A percentile compares a stretch with the other conserved stretches of the same genome.
These are phyloP conservation scores for Drosophila infuscata DNA, from an alignment of 2,888 invertebrate genomes.

Conservation along the genomic window DNA sequence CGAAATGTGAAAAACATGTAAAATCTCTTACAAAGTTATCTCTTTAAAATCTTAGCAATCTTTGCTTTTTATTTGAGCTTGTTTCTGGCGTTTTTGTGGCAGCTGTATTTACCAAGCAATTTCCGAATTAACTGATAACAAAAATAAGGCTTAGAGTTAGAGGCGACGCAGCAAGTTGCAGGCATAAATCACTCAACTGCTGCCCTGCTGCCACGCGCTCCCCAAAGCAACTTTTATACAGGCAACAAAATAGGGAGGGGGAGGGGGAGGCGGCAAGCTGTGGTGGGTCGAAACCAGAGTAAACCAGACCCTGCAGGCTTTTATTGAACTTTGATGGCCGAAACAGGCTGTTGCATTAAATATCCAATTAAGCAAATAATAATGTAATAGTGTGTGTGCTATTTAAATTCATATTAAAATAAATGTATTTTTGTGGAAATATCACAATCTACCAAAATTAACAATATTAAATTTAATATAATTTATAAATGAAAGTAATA, in stretches of 20 bases:
- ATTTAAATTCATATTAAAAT: background rate
- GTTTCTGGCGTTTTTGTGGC: background rate
- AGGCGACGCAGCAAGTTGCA: background rate
- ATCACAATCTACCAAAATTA: background rate
- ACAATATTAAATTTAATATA: background rate
- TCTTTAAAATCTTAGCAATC: too few species aligned
- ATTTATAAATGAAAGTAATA: background rate
- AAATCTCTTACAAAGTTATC: background rate
- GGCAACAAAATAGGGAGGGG: background rate
- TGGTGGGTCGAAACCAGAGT: background rate
- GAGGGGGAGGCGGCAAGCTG: background rate
- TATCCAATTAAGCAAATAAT: background rate
- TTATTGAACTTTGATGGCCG: background rate
- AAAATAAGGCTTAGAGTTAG: background rate
- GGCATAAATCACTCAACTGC: constrained; percentile 14
- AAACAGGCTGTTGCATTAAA: constrained; percentile 1
- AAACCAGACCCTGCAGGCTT: background rate
- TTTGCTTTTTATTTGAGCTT: background rate
- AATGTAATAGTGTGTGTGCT: background rate
- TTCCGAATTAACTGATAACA: constrained; percentile 14
- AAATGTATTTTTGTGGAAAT: background rate
- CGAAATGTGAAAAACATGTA: background rate
- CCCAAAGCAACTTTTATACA: background rate
- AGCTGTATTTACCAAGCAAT: constrained; percentile 5
- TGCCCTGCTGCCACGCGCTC: background rate